Evolutionary conservation across 2,113 vertebrate genomes (phyloP).

Genomic region (Elgaria multicarinata): DNA sequence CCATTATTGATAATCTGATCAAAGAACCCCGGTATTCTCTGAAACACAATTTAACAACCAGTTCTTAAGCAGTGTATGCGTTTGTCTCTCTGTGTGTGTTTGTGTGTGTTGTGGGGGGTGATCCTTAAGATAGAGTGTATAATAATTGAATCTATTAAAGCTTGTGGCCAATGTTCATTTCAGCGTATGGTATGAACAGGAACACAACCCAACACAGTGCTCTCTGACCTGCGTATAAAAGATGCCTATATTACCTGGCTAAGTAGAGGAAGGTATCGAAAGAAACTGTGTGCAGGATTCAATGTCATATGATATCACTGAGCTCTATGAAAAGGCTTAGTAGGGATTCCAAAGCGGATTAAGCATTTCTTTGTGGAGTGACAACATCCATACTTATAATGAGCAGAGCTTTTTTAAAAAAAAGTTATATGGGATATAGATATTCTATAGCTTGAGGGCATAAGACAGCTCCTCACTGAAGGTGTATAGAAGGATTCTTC

Average conservation of each 20-base stretch:
- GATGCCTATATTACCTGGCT: not conserved
- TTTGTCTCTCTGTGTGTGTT: not conserved
- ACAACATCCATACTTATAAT: slow-evolving; percentile 43
- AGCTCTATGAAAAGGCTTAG: slow-evolving; percentile 47
- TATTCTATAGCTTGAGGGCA: slow-evolving; percentile 31
- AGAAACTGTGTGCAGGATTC: slow-evolving; percentile 14
- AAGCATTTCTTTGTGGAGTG: slow-evolving; percentile 45
- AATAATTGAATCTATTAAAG: not conserved
- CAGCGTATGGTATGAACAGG: not conserved
- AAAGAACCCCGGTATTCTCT: not conserved
- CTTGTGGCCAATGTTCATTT: not conserved
- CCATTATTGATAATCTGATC: not conserved
- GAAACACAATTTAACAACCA: not conserved
- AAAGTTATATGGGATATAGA: slow-evolving; percentile 1
- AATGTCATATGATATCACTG: slow-evolving; percentile 19
- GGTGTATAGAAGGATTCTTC: slow-evolving; percentile 1
- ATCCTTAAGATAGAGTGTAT: not conserved
- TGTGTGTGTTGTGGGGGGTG: not conserved
- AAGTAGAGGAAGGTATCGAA: not conserved
- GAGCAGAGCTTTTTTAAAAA: not conserved
- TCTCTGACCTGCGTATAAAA: not conserved
- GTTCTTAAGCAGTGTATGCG: no score
- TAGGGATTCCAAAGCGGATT: slow-evolving; percentile 56
- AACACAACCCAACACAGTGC: not conserved
- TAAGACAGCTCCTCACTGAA: slow-evolving; percentile 6